phyloP scores from a whole-genome alignment of 1,140 invertebrate species.

The Eriosoma lanigerum region DNA sequence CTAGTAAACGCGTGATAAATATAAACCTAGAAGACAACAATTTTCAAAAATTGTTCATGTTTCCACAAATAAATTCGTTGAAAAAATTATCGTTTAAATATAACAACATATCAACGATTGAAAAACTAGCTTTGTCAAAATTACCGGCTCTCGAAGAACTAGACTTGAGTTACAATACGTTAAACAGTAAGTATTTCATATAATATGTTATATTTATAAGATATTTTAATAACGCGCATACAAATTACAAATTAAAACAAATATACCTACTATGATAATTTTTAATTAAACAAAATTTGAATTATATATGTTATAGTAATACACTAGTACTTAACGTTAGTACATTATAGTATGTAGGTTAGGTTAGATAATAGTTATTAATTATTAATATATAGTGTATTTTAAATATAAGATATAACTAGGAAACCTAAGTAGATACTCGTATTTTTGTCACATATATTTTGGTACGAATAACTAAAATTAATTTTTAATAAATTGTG shows the following conservation, averaged over 20 bases:
- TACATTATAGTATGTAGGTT: too few relatives aligned
- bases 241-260: too few relatives aligned
- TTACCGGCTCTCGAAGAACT: slow-evolving; percentile 35
- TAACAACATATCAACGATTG: slow-evolving; percentile 26
- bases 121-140: not conserved
- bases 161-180: slow-evolving; percentile 27
- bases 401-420: too few relatives aligned
- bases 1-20: not conserved
- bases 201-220: not conserved
- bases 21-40: slow-evolving; percentile 26
- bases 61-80: slow-evolving; percentile 1
- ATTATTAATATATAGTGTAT: not conserved
- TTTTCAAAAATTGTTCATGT: not conserved
- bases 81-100: slow-evolving; percentile 39
- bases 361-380: not conserved
- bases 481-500: too few relatives aligned
- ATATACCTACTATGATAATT: too few relatives aligned
- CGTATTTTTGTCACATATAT: too few relatives aligned
- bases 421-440: too few relatives aligned
- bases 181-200: not conserved
- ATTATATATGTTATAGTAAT: too few relatives aligned
- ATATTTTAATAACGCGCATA: too few relatives aligned
- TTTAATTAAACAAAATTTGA: too few relatives aligned
- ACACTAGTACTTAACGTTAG: too few relatives aligned
- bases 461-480: too few relatives aligned